These are phyloP conservation scores for Camptogramma bilineatum DNA, from an alignment of 2,888 invertebrate species.

Conservation along the genomic window DNA sequence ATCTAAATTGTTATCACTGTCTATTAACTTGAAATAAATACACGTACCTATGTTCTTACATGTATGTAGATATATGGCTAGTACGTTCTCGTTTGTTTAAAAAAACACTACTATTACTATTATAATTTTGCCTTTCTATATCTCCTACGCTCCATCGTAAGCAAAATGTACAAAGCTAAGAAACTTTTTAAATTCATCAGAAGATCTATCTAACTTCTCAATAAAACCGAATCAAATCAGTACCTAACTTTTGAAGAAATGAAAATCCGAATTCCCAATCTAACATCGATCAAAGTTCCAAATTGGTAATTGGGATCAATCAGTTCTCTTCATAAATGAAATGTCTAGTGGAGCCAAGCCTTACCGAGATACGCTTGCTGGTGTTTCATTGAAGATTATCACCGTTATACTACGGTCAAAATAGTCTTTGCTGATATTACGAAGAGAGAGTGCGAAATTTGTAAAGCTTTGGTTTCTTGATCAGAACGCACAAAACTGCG, in stretches of 20 bases:
- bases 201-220: slow-evolving; percentile 21
- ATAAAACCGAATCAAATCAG: slow-evolving; percentile 50
- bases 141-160: neutral
- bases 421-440: too few species aligned
- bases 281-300: slow-evolving; percentile 59
- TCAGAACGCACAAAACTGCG: too few species aligned
- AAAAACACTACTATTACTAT: neutral
- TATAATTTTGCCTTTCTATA: neutral
- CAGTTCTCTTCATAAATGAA: slow-evolving; percentile 47
- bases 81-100: too few species aligned
- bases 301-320: slow-evolving; percentile 60
- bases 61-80: too few species aligned
- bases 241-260: slow-evolving; percentile 39
- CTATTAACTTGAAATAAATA: too few species aligned
- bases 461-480: too few species aligned
- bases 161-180: slow-evolving; percentile 4
- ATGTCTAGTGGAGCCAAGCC: slow-evolving; percentile 43
- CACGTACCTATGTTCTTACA: too few species aligned
- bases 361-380: neutral
- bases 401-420: neutral
- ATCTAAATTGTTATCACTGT: too few species aligned
- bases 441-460: too few species aligned
- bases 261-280: slow-evolving; percentile 52
- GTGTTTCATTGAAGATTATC: neutral
- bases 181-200: slow-evolving; percentile 27